Base-by-base conservation (phyloP, 2,888 invertebrate species). In the Cataglyphis rosenhaueri region DNA sequence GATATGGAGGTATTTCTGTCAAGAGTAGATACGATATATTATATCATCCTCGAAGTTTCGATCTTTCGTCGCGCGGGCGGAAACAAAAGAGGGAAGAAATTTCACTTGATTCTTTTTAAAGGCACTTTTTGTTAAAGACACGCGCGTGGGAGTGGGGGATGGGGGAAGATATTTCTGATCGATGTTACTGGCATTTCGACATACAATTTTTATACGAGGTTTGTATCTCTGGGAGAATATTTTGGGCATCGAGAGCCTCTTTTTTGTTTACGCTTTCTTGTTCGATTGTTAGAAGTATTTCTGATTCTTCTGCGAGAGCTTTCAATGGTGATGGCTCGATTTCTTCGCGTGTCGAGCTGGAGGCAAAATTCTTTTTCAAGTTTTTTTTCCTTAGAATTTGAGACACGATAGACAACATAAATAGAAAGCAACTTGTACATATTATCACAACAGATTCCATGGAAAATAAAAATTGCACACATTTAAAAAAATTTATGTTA, bases 261-360 rank as follows among this genome's bases (percentile, higher is more conserved):
- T 29, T 32, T 59, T 57, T 0, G 6, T 12, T 9, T 3, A 48
- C 48, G 2, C 25, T 55, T 38, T 78, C 32, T 70, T 12, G 8
- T 44, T 70, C 32, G 29, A 66, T 70, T 79, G 18, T 61, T 35
- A 21, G 25, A 12, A 61, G 25, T 79, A 59, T 48, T 71, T 59
- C 9, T 48, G 41, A 59, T 78, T 70, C 21, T 6, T 44, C 12
- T 35, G 57, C 6, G 18, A 44, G 18, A 48, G 48, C 18, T 70
- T 59, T 48, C 35, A 18, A 59, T 25, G 4, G 21, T 21, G 21
- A 8, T 48, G 9, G 12, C 5, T 10, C 1, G 57, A 66, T 57
- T 44, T 44, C 35, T 59, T 35, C 12, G 25, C 10, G 8, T 38
- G 32, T 15, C 41, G 0, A 12, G 1, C 21, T 9, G 15, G 9